Conservation (phyloP, 2,113 vertebrate genomes). For the Hydrolagus affinis region DNA sequence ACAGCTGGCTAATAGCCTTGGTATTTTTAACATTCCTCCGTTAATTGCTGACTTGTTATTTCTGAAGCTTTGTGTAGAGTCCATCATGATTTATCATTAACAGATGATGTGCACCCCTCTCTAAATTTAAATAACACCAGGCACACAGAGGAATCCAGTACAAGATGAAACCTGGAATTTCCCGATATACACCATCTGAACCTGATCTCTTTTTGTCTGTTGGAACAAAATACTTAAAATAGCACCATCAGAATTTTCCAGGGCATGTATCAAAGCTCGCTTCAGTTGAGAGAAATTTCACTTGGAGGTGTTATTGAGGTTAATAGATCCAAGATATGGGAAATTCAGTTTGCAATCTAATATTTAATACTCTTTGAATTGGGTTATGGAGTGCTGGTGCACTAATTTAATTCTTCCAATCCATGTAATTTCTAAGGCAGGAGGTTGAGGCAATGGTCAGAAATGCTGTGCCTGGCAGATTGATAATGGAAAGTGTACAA, state of each 20-base stretch:
- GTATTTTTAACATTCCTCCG: constrained; percentile 3
- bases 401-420: background rate
- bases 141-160: too few species aligned
- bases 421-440: background rate
- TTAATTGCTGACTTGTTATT: background rate
- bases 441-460: background rate
- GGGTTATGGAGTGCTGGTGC: background rate
- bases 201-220: too few species aligned
- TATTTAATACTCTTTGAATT: background rate
- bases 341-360: background rate
- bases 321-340: background rate
- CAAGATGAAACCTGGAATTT: too few species aligned
- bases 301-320: background rate
- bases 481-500: background rate
- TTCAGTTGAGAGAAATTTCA: too few species aligned
- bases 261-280: too few species aligned
- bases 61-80: background rate
- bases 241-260: too few species aligned
- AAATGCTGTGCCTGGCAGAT: background rate
- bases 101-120: too few species aligned
- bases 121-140: background rate
- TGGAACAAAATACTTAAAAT: too few species aligned
- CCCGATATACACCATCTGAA: too few species aligned
- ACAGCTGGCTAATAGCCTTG: constrained; percentile 3
- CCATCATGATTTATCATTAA: background rate